Evolutionary conservation across 2,113 vertebrate genomes (phyloP).

Genomic region (Rattus norvegicus): DNA sequence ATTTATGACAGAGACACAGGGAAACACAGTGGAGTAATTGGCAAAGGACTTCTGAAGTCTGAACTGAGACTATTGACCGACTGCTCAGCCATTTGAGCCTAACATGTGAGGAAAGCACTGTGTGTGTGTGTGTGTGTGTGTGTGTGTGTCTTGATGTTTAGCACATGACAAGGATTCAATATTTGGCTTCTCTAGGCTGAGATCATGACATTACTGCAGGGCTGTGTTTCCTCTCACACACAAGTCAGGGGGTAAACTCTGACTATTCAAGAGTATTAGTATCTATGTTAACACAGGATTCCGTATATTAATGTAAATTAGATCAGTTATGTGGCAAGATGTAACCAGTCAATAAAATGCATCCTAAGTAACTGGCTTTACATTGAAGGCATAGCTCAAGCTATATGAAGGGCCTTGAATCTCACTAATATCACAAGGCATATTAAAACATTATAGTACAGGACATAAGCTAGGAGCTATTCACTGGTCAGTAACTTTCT

Average conservation of each 20-base stretch:
- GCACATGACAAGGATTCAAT: not conserved
- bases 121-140: too few relatives aligned
- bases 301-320: not conserved
- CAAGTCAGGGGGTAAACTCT: not conserved
- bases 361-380: not conserved
- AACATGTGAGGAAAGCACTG: not conserved
- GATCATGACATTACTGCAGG: not conserved
- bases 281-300: not conserved
- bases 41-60: not conserved
- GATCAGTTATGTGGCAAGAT: not conserved
- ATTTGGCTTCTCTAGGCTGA: not conserved
- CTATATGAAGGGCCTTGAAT: not conserved
- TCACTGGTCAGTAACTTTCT: not conserved
- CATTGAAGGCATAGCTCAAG: not conserved
- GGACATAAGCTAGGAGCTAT: not conserved
- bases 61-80: not conserved
- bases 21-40: not conserved
- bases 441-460: not conserved
- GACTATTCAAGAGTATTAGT: not conserved
- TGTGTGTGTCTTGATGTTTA: not conserved
- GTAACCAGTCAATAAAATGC: conserved; percentile 12
- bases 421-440: not conserved
- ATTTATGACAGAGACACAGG: not conserved
- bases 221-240: not conserved
- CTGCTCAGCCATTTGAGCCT: not conserved